These are phyloP conservation scores for Spodoptera littoralis DNA, from an alignment of 2,888 invertebrate genomes.

Conservation along the genomic window DNA sequence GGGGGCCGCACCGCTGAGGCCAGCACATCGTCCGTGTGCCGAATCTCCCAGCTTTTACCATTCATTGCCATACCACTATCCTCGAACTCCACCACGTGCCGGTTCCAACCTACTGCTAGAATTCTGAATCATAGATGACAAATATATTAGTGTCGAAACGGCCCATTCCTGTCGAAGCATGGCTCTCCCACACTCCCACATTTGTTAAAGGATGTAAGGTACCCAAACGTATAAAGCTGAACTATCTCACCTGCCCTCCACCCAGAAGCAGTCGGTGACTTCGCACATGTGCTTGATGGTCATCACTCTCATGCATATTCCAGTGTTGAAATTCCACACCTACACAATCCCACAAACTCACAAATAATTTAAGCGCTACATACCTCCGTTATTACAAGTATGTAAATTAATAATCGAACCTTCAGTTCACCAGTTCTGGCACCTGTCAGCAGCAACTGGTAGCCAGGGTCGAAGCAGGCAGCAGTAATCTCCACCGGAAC, in stretches of 20 bases:
- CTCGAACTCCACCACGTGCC: slow-evolving; percentile 91
- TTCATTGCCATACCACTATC: slow-evolving; percentile 86
- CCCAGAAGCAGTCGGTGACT: slow-evolving; percentile 89
- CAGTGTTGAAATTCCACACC: slow-evolving; percentile 96
- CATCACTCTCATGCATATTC: slow-evolving; percentile 92
- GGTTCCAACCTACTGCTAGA: slow-evolving; percentile 94
- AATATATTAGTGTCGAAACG: no score
- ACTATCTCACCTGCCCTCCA: slow-evolving; percentile 83
- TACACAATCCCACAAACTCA: slow-evolving; percentile 57
- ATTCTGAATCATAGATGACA: slow-evolving; percentile 81
- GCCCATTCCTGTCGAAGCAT: no score
- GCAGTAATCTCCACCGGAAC: slow-evolving; percentile 93
- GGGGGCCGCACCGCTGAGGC: slow-evolving; percentile 91
- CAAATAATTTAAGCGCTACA: background rate
- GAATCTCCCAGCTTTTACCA: slow-evolving; percentile 92
- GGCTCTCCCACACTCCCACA: no score
- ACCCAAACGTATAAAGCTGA: background rate
- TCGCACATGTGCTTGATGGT: slow-evolving; percentile 89
- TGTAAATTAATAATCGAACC: slow-evolving; percentile 58
- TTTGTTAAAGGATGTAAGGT: no score
- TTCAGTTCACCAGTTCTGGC: slow-evolving; percentile 93
- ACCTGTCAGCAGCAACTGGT: slow-evolving; percentile 93
- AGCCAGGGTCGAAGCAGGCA: slow-evolving; percentile 92
- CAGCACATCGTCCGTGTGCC: slow-evolving; percentile 93
- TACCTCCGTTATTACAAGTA: background rate